Evolutionary conservation across 2,113 vertebrate genomes (phyloP), one percentile per base, ranked within the genome.

Genomic region (Phrynosoma platyrhinos): DNA sequence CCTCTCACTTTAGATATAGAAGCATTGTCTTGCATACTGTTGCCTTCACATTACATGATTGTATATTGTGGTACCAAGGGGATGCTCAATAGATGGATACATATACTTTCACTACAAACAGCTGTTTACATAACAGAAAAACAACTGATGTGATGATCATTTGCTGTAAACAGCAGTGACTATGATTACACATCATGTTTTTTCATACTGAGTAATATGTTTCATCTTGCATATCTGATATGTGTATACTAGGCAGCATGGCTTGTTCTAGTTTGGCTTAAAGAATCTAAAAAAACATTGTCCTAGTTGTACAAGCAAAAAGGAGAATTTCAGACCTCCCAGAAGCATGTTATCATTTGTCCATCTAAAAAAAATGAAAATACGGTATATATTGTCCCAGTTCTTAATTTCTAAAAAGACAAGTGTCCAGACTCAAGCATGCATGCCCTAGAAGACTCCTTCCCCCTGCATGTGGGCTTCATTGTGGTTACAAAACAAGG

Each of bases 31-130:
- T 40, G 87, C 53, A 77, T 66, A 79, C 76, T 76, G 86, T 83
- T 78, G 83, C 74, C 82, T 92, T 92, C 89, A 87, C 55, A 91
- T 85, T 79, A 85, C 71, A 86, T 6, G 86, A 80, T 16, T 16
- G 18, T 21, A 62, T 87, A 83, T 85, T 75, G 81, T 4, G 27
- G 21, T 90, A 20, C 89, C 47, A 86, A 21, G 23, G 16, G 9
- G 13, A 55, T 66, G 27, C 10, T 42, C 1, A 36, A 42, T 82
- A 66, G 16, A 36, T 71, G 30, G 23, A 68, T 68, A 14, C 47
- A 52, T 52, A 72, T 32, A 23, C n/a, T 23, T 68, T 77, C 58
- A 83, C 9, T 21, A 78, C 6, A 30, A 71, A 12, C 47, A 80
- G 66, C 64, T 68, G 20, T 66, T 66, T 82, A 66, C 36, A 32